phyloP scores from a whole-genome alignment of 2,113 vertebrate species.

The Nestor notabilis region DNA sequence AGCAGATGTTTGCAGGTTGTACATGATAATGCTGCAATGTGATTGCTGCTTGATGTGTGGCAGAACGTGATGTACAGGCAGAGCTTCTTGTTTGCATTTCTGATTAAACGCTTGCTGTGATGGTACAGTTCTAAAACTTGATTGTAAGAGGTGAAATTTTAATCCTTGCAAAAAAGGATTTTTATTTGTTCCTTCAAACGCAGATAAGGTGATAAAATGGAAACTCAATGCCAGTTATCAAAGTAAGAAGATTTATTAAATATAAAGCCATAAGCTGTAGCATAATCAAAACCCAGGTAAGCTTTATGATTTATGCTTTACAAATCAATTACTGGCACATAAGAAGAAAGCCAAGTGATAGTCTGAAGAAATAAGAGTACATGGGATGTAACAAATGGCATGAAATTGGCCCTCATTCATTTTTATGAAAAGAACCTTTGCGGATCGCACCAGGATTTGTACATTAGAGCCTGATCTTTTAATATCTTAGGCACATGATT shows the following conservation, averaged over 20 bases:
- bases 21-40: not conserved
- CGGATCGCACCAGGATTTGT: not conserved
- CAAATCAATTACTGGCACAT: not conserved
- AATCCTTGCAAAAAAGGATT: not conserved
- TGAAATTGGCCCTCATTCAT: not conserved
- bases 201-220: slow-evolving; percentile 34
- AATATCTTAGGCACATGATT: not conserved
- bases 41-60: not conserved
- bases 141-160: not conserved
- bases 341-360: not conserved
- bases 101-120: not conserved
- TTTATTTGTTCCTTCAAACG: slow-evolving; percentile 27
- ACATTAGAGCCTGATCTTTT: not conserved
- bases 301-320: not conserved
- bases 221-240: not conserved
- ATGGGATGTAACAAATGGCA: not conserved
- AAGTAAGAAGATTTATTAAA: not conserved
- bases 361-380: slow-evolving; percentile 1
- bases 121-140: not conserved
- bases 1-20: not conserved
- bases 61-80: not conserved
- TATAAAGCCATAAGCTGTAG: not conserved
- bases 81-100: not conserved
- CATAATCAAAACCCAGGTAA: not conserved
- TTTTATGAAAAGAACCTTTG: not conserved